Conservation (phyloP, 2,888 invertebrate species). For the Pachymerium ferrugineum region DNA sequence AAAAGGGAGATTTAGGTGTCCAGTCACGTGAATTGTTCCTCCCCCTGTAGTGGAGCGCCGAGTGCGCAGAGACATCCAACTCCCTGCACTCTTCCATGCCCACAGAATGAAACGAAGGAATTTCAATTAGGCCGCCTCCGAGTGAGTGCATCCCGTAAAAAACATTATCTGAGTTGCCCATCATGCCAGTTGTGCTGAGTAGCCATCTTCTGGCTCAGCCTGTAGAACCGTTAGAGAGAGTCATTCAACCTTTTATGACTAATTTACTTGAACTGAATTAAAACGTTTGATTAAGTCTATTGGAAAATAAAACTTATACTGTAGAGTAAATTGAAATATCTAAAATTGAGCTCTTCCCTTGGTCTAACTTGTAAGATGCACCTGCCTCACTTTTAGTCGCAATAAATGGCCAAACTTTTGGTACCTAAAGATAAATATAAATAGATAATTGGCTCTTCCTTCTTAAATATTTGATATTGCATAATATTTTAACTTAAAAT, state of each 20-base stretch:
- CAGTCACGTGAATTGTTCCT: not conserved
- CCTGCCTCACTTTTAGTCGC: no score
- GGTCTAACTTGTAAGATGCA: no score
- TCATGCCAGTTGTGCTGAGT: constrained; percentile 4
- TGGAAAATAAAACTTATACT: no score
- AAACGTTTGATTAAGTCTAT: no score
- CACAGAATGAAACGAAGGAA: constrained; percentile 1
- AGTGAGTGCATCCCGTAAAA: constrained; percentile 10
- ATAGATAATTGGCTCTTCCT: no score
- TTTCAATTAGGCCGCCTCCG: not conserved
- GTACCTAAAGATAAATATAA: no score
- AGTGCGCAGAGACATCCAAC: not conserved
- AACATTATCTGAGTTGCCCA: not conserved
- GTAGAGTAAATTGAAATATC: no score
- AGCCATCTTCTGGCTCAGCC: constrained; percentile 5
- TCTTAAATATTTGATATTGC: no score
- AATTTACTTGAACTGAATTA: no score
- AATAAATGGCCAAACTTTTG: no score
- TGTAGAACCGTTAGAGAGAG: not conserved
- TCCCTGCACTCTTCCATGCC: not conserved
- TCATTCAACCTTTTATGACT: not conserved
- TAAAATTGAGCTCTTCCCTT: no score
- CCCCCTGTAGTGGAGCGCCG: not conserved
- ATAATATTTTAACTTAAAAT: no score
- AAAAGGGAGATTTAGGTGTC: not conserved